Conservation (phyloP, 2,888 invertebrate genomes). For the Gastracanthus pulcherrimus region DNA sequence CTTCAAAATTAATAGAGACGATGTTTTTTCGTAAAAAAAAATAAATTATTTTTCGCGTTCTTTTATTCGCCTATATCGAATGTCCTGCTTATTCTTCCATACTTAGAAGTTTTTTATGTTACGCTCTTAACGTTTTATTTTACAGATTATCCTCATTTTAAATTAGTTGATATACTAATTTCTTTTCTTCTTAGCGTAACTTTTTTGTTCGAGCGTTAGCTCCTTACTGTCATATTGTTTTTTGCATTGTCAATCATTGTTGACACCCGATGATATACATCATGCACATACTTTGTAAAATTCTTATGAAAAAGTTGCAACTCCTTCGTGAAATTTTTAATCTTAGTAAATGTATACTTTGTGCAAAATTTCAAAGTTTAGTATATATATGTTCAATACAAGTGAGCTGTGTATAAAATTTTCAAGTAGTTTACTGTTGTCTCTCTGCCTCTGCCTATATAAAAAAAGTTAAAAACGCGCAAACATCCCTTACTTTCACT, state of each 20-base stretch:
- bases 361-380: constrained; percentile 50
- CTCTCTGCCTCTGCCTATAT: constrained; percentile 44
- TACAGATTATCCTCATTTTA: constrained; percentile 37
- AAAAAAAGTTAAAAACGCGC: neutral
- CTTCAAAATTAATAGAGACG: constrained; percentile 49
- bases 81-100: constrained; percentile 43
- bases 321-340: constrained; percentile 20
- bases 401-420: constrained; percentile 44
- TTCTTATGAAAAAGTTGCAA: constrained; percentile 32
- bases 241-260: constrained; percentile 25
- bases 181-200: neutral
- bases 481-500: constrained; percentile 47
- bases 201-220: constrained; percentile 5
- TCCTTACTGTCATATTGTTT: neutral
- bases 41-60: constrained; percentile 28
- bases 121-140: constrained; percentile 43
- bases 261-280: neutral
- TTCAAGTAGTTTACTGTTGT: constrained; percentile 45
- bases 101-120: constrained; percentile 25
- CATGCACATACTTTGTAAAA: constrained; percentile 39
- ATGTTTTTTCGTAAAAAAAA: constrained; percentile 38
- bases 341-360: constrained; percentile 52
- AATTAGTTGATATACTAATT: constrained; percentile 45
- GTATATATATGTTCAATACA: constrained; percentile 47
- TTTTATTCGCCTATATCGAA: constrained; percentile 52